Evolutionary conservation across 2,888 invertebrate genomes (phyloP).

Genomic region (Portevinia maculata): DNA sequence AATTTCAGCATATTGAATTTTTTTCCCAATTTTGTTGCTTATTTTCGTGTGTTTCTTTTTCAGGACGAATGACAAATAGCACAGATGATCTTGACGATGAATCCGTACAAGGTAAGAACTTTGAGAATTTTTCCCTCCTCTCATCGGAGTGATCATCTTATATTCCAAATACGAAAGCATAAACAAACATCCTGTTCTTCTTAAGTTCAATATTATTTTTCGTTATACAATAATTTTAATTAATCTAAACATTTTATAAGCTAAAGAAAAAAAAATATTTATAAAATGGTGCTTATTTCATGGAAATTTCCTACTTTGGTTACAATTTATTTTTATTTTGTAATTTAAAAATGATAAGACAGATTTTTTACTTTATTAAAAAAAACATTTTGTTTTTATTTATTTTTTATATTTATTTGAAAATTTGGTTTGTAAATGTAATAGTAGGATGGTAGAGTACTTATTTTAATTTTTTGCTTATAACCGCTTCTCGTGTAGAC

Average conservation of each 20-base stretch:
- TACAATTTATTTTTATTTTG: slow-evolving; percentile 34
- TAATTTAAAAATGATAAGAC: slow-evolving; percentile 19
- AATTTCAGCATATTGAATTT: slow-evolving; percentile 20
- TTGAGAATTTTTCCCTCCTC: slow-evolving; percentile 83
- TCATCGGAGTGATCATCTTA: slow-evolving; percentile 80
- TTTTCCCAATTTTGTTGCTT: not conserved
- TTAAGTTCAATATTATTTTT: slow-evolving; percentile 43
- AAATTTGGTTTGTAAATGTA: slow-evolving; percentile 63
- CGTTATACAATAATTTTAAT: slow-evolving; percentile 31
- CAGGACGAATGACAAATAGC: slow-evolving; percentile 91
- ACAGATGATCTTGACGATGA: slow-evolving; percentile 91
- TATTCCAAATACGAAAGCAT: slow-evolving; percentile 68
- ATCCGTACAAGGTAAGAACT: slow-evolving; percentile 83
- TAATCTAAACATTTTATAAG: slow-evolving; percentile 37
- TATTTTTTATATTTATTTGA: slow-evolving; percentile 8
- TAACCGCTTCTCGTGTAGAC: slow-evolving; percentile 31
- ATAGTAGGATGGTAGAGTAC: slow-evolving; percentile 59
- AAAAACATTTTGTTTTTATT: slow-evolving; percentile 2
- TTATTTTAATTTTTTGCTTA: slow-evolving; percentile 29
- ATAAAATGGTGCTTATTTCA: slow-evolving; percentile 50
- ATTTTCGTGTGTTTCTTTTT: slow-evolving; percentile 73
- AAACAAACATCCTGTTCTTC: slow-evolving; percentile 68
- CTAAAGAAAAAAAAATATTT: slow-evolving; percentile 13
- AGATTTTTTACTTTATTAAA: slow-evolving; percentile 6
- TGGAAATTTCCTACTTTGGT: not conserved